Evolutionary conservation across 2,888 invertebrate species (phyloP), one percentile per base, ranked within the genome.

Genomic region (Antheraea yamamai): DNA sequence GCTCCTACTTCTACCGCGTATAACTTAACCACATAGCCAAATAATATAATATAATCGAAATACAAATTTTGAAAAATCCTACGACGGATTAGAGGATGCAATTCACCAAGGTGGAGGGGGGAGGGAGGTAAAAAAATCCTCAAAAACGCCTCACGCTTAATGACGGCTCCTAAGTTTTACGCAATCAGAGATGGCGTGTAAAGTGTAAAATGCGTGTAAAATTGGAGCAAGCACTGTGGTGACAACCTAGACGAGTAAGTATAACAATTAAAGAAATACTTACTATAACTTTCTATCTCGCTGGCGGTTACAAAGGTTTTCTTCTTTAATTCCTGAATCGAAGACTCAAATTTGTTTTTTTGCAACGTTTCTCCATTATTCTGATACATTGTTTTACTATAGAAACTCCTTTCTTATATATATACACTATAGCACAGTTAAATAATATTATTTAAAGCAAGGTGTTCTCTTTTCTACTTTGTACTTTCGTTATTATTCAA

Each of bases 241-340:
- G 12, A 47, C 47, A 47, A 47, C 0, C 1, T 12, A 47, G 47
- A 12, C 47, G 47, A 47, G 47, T 47, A 12, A 47, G 47, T 47
- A 47, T 47, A 47, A 39, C 35, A 70, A 18, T 55, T 10, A 26
- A 55, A 55, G 10, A 23, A n/a, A 35, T 47, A 72, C 73, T 61
- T 70, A 94, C 94, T 91, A 85, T 89, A 93, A 75, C 87, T 91
- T 71, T 91, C 88, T 64, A 92, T 88, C 74, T 94, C 93, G 72
- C 89, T 87, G 0, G 85, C 89, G 4, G 92, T 87, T 18, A 93
- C 89, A 79, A 93, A 93, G 0, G 88, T 87, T 72, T 91, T 94
- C 82, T 91, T 92, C 79, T 93, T 93, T 77, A 94, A 77, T 82
- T 94, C 94, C 89, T 91, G 92, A 52, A 94, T 93, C 0, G 94